Conservation (phyloP, 1,140 invertebrate species). For the Drosophila auraria region DNA sequence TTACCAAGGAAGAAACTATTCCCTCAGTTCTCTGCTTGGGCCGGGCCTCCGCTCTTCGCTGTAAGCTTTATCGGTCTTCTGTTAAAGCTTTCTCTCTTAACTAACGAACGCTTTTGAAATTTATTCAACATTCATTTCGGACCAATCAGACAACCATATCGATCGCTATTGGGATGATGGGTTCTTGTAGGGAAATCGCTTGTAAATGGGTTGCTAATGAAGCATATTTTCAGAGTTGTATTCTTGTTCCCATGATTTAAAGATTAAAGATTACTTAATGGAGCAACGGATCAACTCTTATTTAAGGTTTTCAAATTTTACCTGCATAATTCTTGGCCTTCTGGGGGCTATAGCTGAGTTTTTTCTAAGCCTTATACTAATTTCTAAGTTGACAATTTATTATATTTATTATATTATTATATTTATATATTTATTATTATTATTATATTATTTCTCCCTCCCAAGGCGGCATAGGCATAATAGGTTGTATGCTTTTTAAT, state of each 20-base stretch:
- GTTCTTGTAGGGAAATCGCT: neutral
- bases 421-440: too few species aligned
- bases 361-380: too few species aligned
- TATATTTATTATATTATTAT: too few species aligned
- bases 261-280: neutral
- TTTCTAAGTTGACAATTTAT: too few species aligned
- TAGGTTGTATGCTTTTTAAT: too few species aligned
- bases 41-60: neutral
- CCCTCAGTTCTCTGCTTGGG: neutral
- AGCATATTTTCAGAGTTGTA: neutral
- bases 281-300: neutral
- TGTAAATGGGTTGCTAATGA: conserved; percentile 1
- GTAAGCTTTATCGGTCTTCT: neutral
- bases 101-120: neutral
- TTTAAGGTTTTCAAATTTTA: neutral
- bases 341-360: neutral
- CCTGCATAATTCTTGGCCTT: neutral
- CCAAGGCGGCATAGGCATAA: too few species aligned
- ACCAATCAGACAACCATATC: neutral
- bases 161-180: neutral
- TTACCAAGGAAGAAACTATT: conserved; percentile 11
- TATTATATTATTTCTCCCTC: too few species aligned
- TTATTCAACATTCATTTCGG: conserved; percentile 6
- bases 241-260: neutral
- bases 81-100: conserved; percentile 19